Evolutionary conservation across 2,888 invertebrate genomes (phyloP).

Genomic region (Brachycybe producta): DNA sequence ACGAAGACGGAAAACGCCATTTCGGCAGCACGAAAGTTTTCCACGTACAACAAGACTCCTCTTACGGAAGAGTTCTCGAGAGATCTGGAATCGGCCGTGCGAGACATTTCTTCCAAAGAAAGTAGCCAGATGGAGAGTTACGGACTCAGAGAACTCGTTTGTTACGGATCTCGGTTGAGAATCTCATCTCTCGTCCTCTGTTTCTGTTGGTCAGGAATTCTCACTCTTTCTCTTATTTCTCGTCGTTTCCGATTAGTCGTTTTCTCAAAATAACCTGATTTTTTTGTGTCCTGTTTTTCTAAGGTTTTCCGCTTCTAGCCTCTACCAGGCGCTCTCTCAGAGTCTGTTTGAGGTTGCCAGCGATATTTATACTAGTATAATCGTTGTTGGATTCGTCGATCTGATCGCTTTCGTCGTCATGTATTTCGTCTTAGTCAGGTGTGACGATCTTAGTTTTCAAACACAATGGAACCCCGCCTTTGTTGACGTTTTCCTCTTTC

Average conservation of each 20-base stretch:
- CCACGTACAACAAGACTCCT: constrained; percentile 20
- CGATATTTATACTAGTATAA: constrained; percentile 40
- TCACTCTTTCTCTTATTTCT: background rate
- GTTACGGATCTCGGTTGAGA: constrained; percentile 28
- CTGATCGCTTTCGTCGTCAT: constrained; percentile 31
- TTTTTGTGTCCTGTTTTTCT: constrained; percentile 12
- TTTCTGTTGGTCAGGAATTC: constrained; percentile 28
- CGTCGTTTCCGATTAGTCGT: too few species aligned
- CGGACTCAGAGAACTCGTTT: constrained; percentile 24
- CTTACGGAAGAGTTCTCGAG: constrained; percentile 8
- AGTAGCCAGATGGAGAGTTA: constrained; percentile 15
- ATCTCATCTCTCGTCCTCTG: constrained; percentile 29
- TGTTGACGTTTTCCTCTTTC: background rate
- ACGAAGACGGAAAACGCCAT: constrained; percentile 22
- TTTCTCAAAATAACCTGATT: too few species aligned
- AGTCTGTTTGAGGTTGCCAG: constrained; percentile 35
- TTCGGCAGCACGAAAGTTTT: constrained; percentile 20
- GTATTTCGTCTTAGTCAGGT: constrained; percentile 17
- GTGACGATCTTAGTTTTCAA: background rate
- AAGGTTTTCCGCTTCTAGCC: constrained; percentile 39
- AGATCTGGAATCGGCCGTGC: constrained; percentile 11
- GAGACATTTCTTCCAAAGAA: constrained; percentile 18
- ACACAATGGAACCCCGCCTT: background rate
- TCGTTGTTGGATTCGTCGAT: constrained; percentile 40
- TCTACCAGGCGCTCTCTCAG: constrained; percentile 37